These are phyloP conservation scores for Leptopilina drosophilae DNA, from an alignment of 2,888 invertebrate genomes.

Conservation along the genomic window DNA sequence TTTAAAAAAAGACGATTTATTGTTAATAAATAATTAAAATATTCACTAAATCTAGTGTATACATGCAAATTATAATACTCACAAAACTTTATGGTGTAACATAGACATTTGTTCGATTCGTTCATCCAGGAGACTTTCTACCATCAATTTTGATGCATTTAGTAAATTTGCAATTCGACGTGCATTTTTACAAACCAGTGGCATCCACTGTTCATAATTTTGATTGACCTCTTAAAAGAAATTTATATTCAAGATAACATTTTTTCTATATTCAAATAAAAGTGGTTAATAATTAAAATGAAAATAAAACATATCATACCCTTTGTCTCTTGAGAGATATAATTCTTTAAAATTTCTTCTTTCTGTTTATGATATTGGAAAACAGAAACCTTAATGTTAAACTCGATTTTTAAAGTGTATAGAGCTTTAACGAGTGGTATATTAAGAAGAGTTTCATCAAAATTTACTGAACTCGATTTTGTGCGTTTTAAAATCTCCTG, in stretches of 20 bases:
- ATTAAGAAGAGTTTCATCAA: conserved; percentile 48
- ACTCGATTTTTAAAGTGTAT: conserved; percentile 62
- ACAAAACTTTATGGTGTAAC: conserved; percentile 61
- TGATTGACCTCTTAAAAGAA: conserved; percentile 41
- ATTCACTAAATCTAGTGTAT: too few species aligned
- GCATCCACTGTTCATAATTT: conserved; percentile 44
- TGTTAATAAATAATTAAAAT: background rate
- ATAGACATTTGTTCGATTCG: conserved; percentile 50
- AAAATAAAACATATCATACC: conserved; percentile 55
- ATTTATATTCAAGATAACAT: too few species aligned
- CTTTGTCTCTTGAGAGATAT: conserved; percentile 51
- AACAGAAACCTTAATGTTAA: conserved; percentile 57
- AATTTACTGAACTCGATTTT: conserved; percentile 39
- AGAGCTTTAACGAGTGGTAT: conserved; percentile 60
- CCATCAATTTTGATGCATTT: conserved; percentile 56
- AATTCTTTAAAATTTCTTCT: conserved; percentile 57
- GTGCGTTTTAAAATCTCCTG: conserved; percentile 49
- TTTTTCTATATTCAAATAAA: too few species aligned
- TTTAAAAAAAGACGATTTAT: conserved; percentile 3
- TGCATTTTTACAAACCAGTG: conserved; percentile 52
- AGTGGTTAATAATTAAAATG: conserved; percentile 19
- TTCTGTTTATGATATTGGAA: conserved; percentile 59
- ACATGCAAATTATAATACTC: conserved; percentile 32
- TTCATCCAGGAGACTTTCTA: conserved; percentile 58
- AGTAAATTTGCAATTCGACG: conserved; percentile 61